Evolutionary conservation across 2,113 vertebrate species (phyloP), one percentile per base, ranked within the genome.

Genomic region (Marmota monax): DNA sequence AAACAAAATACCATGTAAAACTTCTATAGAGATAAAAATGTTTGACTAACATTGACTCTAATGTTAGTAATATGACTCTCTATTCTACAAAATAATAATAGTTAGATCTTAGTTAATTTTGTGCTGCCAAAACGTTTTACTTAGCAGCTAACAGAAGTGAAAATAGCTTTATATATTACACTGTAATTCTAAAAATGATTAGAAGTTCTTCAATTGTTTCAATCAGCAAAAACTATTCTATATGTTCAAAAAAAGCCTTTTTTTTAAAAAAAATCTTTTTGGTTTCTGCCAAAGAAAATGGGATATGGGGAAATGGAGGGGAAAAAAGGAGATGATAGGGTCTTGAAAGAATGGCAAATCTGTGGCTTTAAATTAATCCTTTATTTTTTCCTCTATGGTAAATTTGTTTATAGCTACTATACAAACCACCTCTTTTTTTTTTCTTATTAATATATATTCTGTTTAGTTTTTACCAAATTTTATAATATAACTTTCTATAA

Each of bases 361-460:
- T 92, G 6, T 84, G 45, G 16, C 3, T n/a, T 80, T 18, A 48
- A 16, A 1, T 5, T 61, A 61, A 34, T 77, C 39, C n/a, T 61
- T 37, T 37, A n/a, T 79, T 42, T 1, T 88, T 95, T 74, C 29
- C 20, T 8, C 65, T 1, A 3, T 2, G 0, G 3, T 18, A n/a
- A 48, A 73, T 9, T n/a, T 90, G 65, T 34, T 69, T 63, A 5
- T 1, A 72, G 5, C 25, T 48, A 82, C 29, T 29, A 2, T 3
- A 58, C 51, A n/a, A 77, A 39, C 7, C 63, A 3, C 0, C 61
- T 23, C 4, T 23, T 74, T 56, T 39, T 56, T 39, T 42, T 7
- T 96, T 91, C 53, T 92, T 12, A 96, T 37, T 73, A n/a, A 95
- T 67, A 79, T 67, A 87, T 29, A 91, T 25, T 45, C 92, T 85